A percentile compares a stretch with the other conserved stretches of the same genome.
Conservation (phyloP, 2,888 invertebrate genomes). For the Pantelozetes paolii region DNA sequence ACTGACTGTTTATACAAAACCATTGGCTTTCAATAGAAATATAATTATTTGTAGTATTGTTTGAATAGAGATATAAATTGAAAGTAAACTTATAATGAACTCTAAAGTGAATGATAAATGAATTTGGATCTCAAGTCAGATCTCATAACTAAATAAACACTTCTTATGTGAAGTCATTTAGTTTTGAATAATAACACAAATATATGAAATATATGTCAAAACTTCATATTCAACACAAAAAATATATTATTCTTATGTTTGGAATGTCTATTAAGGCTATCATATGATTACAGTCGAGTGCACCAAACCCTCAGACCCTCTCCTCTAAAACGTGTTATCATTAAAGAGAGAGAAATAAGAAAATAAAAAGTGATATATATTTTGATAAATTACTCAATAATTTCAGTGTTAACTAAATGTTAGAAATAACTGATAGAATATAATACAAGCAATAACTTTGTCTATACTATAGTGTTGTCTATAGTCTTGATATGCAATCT, state of each 20-base stretch:
- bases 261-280: background rate
- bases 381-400: background rate
- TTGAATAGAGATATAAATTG: background rate
- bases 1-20: background rate
- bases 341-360: background rate
- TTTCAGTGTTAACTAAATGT: background rate
- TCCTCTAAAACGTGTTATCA: background rate
- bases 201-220: constrained; percentile 2
- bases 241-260: background rate
- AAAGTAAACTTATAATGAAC: background rate
- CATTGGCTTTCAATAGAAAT: background rate
- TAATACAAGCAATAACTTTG: background rate
- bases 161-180: background rate
- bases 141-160: constrained; percentile 5
- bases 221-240: background rate
- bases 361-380: constrained; percentile 16
- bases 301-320: background rate
- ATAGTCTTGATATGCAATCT: too few species aligned
- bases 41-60: background rate
- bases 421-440: background rate
- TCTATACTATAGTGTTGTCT: background rate
- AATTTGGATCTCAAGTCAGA: background rate
- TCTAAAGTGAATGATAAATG: background rate
- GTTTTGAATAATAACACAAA: too few species aligned
- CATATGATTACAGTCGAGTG: background rate